A percentile compares a stretch with the other conserved stretches of the same genome.
These are phyloP conservation scores for Sciurus vulgaris DNA, from an alignment of 2,797 vertebrate genomes.

Conservation along the genomic window DNA sequence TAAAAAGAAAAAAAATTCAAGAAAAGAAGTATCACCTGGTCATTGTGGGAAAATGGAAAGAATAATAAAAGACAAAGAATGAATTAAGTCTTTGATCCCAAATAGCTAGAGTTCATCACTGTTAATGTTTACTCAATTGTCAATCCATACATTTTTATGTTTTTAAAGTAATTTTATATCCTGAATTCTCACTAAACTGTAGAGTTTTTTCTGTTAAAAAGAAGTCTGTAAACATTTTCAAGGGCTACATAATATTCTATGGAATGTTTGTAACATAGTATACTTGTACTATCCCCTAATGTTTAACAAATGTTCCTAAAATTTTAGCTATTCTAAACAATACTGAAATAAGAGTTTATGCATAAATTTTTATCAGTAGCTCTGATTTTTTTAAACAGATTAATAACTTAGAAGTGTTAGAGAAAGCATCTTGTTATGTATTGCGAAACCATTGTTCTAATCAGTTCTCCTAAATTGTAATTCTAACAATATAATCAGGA, in stretches of 20 bases:
- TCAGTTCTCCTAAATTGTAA: neutral
- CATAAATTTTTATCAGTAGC: neutral
- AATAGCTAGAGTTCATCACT: neutral
- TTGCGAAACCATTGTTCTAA: neutral
- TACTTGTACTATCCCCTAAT: neutral
- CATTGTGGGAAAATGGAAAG: neutral
- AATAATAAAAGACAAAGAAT: neutral
- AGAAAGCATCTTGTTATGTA: neutral
- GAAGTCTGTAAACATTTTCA: neutral
- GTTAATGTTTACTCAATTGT: neutral
- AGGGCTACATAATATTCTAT: neutral
- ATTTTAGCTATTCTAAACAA: constrained; percentile 26
- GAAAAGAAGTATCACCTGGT: too few species aligned
- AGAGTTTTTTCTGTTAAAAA: neutral
- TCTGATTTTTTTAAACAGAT: neutral
- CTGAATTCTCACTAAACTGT: neutral
- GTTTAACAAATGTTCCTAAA: neutral
- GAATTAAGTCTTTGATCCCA: neutral
- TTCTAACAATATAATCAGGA: neutral
- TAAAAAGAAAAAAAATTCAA: too few species aligned
- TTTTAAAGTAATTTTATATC: constrained; percentile 26
- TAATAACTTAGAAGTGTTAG: neutral
- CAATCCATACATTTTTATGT: neutral
- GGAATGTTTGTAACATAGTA: neutral
- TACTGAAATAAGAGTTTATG: neutral